Conservation (phyloP, 1,140 invertebrate genomes). For the Halictus rubicundus region DNA sequence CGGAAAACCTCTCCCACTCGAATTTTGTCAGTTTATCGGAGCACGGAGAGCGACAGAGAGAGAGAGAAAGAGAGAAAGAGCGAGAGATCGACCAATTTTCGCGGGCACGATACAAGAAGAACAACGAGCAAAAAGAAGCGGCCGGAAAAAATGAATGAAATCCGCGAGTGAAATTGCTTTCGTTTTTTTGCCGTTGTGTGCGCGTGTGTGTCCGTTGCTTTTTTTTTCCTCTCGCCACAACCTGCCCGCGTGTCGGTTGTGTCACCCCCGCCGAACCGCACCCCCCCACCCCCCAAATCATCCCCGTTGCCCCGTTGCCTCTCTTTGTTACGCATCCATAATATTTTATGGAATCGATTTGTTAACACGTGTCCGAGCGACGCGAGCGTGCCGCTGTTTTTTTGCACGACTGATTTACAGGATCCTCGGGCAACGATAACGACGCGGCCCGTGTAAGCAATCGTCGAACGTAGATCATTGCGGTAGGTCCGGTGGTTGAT, state of each 20-base stretch:
- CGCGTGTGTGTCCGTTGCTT: neutral
- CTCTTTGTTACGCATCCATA: slow-evolving; percentile 40
- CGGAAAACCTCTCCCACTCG: slow-evolving; percentile 9
- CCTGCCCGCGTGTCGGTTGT: slow-evolving; percentile 22
- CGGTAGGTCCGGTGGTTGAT: too few species aligned
- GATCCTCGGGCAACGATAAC: neutral
- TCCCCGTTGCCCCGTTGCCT: neutral
- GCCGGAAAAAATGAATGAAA: slow-evolving; percentile 52
- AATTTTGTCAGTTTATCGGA: slow-evolving; percentile 57
- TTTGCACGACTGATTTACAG: slow-evolving; percentile 14
- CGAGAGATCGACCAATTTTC: too few species aligned
- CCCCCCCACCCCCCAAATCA: neutral
- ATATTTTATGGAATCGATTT: slow-evolving; percentile 63
- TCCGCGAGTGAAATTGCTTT: slow-evolving; percentile 61
- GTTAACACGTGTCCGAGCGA: slow-evolving; percentile 50
- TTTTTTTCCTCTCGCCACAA: slow-evolving; percentile 20
- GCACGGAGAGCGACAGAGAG: neutral
- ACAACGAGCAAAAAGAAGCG: slow-evolving; percentile 15
- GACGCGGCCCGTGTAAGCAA: neutral
- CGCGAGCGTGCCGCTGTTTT: slow-evolving; percentile 29
- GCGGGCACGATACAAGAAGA: slow-evolving; percentile 40
- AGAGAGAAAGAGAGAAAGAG: too few species aligned
- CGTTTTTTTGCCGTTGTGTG: slow-evolving; percentile 16
- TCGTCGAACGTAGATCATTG: neutral
- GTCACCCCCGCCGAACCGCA: slow-evolving; percentile 1